Base-by-base conservation (phyloP, 2,797 vertebrate species). In the Malacoctenus gilli region DNA sequence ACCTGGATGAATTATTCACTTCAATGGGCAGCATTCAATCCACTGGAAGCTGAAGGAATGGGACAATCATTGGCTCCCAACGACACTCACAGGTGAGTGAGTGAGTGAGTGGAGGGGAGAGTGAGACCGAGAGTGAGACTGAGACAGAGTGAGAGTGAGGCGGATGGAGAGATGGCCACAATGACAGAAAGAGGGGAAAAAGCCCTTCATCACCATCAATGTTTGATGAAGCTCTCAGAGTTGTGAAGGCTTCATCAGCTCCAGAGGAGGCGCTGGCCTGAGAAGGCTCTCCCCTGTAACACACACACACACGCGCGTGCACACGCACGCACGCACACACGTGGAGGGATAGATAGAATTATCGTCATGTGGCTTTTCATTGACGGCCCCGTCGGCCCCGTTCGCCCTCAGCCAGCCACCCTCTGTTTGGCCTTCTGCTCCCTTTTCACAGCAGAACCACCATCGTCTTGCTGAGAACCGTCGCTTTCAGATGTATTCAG, bases 1-100 rank as follows among this genome's bases (percentile, higher is more conserved):
- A 77, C 82, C 54, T 64, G 60, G 50, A 85, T 91, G 60, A 88
- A 89, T 89, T 87, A 89, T 91, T 89, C 76, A 90, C 61, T 63
- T 74, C 19, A 53, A 30, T 52, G 14, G 52, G 62, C 60, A 37
- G 60, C 22, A 31, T 80, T 84, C 66, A 68, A 70, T 84, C 77
- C 75, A 53, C 54, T 37, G 60, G 38, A 49, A 44, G 58, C 23
- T 7, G 52, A 37, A 44, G 34, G 49, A 40, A 57, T 28, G 25
- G 18, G 43, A 19, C 52, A 76, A 71, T 15, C 22, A 56, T 58
- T 64, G 32, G 42, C 52, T 64, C 42, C 9, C 32, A 60, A 65
- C 68, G 28, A 70, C 15, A 46, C 18, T 50, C 42, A 56, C 77
- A 70, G 70, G 78, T 79, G 59, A 55, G 64, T 73, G 22, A 64